Conservation (phyloP, 2,888 invertebrate genomes). For the Taenaris catops region DNA sequence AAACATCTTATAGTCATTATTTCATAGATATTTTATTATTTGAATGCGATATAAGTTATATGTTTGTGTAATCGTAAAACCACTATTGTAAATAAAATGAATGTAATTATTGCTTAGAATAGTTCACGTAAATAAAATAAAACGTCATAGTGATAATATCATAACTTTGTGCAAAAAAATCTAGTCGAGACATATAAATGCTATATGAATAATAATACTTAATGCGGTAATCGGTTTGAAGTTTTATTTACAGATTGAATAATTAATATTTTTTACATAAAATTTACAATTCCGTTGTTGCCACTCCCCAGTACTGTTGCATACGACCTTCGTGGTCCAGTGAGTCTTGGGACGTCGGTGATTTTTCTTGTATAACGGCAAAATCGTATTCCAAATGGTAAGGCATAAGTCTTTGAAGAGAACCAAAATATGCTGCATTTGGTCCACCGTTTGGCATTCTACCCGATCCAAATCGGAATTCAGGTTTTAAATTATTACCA, state of each 20-base stretch:
- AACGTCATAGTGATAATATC: slow-evolving; percentile 69
- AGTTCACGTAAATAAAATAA: slow-evolving; percentile 15
- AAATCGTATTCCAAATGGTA: slow-evolving; percentile 91
- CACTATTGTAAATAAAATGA: slow-evolving; percentile 51
- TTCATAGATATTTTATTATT: slow-evolving; percentile 19
- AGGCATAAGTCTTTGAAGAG: slow-evolving; percentile 90
- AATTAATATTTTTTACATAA: slow-evolving; percentile 11
- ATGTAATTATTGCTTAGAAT: slow-evolving; percentile 20
- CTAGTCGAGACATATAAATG: slow-evolving; percentile 75
- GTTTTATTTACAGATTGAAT: slow-evolving; percentile 63
- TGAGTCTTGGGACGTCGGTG: slow-evolving; percentile 83
- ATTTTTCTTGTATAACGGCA: slow-evolving; percentile 89
- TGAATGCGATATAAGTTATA: slow-evolving; percentile 8
- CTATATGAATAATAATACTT: slow-evolving; percentile 55
- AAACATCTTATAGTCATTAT: too few species aligned
- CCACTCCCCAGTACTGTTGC: slow-evolving; percentile 95
- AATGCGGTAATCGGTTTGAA: slow-evolving; percentile 51
- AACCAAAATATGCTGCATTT: slow-evolving; percentile 93
- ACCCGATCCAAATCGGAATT: slow-evolving; percentile 78
- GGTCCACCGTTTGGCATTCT: slow-evolving; percentile 87
- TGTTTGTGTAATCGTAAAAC: slow-evolving; percentile 41
- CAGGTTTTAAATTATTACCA: slow-evolving; percentile 82
- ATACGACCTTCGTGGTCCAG: slow-evolving; percentile 90
- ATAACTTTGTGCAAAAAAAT: slow-evolving; percentile 72
- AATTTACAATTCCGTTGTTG: slow-evolving; percentile 89